Conservation (phyloP, 2,888 invertebrate species). For the Conops quadrifasciatus region DNA sequence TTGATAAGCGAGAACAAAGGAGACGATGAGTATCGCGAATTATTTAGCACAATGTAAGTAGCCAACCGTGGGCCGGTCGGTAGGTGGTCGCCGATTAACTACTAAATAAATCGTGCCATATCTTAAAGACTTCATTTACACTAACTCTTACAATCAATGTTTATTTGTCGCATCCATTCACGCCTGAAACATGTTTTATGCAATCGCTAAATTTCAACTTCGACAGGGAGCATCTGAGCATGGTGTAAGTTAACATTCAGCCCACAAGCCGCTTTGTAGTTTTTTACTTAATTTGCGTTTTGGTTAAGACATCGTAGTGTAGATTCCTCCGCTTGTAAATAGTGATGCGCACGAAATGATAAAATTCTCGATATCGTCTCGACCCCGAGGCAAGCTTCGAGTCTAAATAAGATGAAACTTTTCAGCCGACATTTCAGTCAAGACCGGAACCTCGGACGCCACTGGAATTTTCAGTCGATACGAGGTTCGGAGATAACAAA, state of each 20-base stretch:
- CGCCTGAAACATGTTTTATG: constrained; percentile 44
- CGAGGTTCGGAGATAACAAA: too few species aligned
- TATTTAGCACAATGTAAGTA: constrained; percentile 97
- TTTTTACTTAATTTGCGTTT: not conserved
- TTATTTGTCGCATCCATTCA: constrained; percentile 38
- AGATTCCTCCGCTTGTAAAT: too few species aligned
- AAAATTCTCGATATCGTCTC: too few species aligned
- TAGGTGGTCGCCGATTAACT: not conserved
- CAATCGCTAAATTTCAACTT: constrained; percentile 42
- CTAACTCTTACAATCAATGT: constrained; percentile 29
- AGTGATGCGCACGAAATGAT: too few species aligned
- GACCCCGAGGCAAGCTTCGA: too few species aligned
- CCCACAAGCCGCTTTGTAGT: constrained; percentile 38
- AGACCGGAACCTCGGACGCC: too few species aligned
- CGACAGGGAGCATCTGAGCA: constrained; percentile 87
- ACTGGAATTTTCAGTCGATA: too few species aligned
- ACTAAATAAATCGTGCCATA: not conserved
- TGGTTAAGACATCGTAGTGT: too few species aligned
- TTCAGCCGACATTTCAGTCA: too few species aligned
- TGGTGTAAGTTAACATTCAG: constrained; percentile 79
- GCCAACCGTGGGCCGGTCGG: not conserved
- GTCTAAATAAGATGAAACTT: too few species aligned
- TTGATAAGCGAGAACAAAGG: constrained; percentile 93
- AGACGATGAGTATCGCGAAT: constrained; percentile 88
- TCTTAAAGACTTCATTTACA: constrained; percentile 38